Evolutionary conservation across 1,140 invertebrate species (phyloP), one percentile per base, ranked within the genome.

Genomic region (Drosophila tani): DNA sequence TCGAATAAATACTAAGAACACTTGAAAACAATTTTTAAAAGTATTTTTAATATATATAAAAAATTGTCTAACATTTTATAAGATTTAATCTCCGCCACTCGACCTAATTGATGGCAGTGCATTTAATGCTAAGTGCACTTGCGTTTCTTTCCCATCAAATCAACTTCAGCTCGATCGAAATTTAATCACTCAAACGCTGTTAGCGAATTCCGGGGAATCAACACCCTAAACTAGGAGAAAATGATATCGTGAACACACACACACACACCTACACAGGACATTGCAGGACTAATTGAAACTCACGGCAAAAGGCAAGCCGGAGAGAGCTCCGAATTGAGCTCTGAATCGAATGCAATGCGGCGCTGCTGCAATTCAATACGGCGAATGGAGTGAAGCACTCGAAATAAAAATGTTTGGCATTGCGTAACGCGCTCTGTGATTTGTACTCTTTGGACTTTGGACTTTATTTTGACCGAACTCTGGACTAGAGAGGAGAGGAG

Each of bases 381-480:
- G 38, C 29, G 69, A 71, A 49, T 43, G 27, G 21, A 62, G 43
- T 35, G 45, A 67, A 51, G 46, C 21, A 63, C 57, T 67, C 38
- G 64, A 68, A 68, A 68, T 70, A 68, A 70, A 68, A 78, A 82
- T 82, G 58, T 68, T 82, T 78, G 74, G 58, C 55, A 78, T 74
- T 63, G 73, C 57, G 69, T 73, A 73, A 60, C 68, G 53, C 70
- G 46, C 21, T 45, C 29, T 57, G 38, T 60, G 53, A 73, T 73
- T 73, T 43, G 67, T 73, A 59, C 50, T 68, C 49, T 68, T 67
- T 24, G 38, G 46, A 49, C 15, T 35, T 35, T 27, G 43, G 43
- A 49, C 27, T 59, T 63, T 46, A 21, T 43, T 68, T 32, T 24
- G 40, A 11, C 19, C 38, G 19, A 35, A 57, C 8, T 15, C 6